A percentile compares a stretch with the other conserved stretches of the same genome.
Evolutionary conservation across 2,797 vertebrate genomes (phyloP).

Genomic region (Catostomus latipinnis): DNA sequence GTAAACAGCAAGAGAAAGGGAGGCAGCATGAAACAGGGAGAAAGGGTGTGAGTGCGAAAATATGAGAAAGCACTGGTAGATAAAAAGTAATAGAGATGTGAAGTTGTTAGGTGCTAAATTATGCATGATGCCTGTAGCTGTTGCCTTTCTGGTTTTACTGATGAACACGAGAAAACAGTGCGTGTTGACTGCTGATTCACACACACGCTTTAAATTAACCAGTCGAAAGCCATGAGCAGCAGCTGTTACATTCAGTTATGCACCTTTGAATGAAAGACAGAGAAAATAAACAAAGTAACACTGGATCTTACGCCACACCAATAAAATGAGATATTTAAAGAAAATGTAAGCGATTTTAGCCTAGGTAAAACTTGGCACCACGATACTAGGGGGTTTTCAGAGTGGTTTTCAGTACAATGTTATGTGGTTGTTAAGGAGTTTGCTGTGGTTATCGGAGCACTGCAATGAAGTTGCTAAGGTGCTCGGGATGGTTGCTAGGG

Average conservation of each 20-base stretch:
- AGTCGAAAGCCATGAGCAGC: slow-evolving; percentile 12
- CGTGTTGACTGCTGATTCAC: slow-evolving; percentile 15
- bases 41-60: background rate
- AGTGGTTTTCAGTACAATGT: too few relatives aligned
- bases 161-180: slow-evolving; percentile 40
- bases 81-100: slow-evolving; percentile 41
- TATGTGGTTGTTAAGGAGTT: too few relatives aligned
- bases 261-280: slow-evolving; percentile 27
- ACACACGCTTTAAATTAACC: slow-evolving; percentile 22
- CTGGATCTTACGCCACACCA: slow-evolving; percentile 18
- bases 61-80: background rate
- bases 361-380: too few relatives aligned
- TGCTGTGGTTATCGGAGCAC: too few relatives aligned
- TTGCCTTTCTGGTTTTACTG: slow-evolving; percentile 29
- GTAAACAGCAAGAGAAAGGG: background rate
- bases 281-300: slow-evolving; percentile 15
- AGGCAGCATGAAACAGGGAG: background rate
- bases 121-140: slow-evolving; percentile 41
- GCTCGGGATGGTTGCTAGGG: too few relatives aligned
- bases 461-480: too few relatives aligned
- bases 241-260: slow-evolving; percentile 12
- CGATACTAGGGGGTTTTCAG: too few relatives aligned
- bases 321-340: background rate
- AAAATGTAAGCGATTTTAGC: background rate
- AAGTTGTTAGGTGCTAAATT: slow-evolving; percentile 50